These are phyloP conservation scores for Penaeus japonicus DNA, from an alignment of 1,140 invertebrate species.

Conservation along the genomic window DNA sequence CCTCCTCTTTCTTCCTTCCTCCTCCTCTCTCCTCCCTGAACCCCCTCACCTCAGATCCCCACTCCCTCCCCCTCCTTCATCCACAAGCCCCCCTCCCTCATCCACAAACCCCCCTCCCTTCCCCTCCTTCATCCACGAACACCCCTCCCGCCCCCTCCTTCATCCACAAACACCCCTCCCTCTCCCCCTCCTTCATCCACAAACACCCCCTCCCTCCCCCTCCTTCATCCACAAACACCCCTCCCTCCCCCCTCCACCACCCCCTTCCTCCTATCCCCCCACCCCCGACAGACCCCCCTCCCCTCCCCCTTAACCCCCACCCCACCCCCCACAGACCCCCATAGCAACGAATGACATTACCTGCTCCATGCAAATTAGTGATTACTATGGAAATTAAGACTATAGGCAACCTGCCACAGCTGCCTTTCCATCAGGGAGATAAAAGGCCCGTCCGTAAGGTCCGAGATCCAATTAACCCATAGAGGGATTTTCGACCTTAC, in stretches of 20 bases:
- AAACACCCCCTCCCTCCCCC: not conserved
- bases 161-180: not conserved
- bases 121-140: too few species aligned
- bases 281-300: not conserved
- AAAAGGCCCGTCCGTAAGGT: too few species aligned
- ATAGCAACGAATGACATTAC: slow-evolving; percentile 4
- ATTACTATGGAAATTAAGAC: slow-evolving; percentile 41
- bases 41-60: not conserved
- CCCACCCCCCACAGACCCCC: too few species aligned
- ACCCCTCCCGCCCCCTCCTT: not conserved
- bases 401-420: not conserved
- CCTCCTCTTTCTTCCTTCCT: not conserved
- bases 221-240: not conserved
- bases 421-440: slow-evolving; percentile 17
- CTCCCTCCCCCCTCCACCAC: not conserved
- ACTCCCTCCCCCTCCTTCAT: too few species aligned
- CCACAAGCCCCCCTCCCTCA: too few species aligned
- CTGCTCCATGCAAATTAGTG: slow-evolving; percentile 32
- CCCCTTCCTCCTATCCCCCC: not conserved
- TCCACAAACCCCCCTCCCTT: too few species aligned
- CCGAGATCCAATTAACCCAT: too few species aligned
- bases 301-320: not conserved
- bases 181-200: not conserved
- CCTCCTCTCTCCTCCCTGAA: not conserved
- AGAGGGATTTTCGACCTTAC: too few species aligned